These are phyloP conservation scores for Ceriagrion tenellum DNA, from an alignment of 2,888 invertebrate species.

Conservation along the genomic window DNA sequence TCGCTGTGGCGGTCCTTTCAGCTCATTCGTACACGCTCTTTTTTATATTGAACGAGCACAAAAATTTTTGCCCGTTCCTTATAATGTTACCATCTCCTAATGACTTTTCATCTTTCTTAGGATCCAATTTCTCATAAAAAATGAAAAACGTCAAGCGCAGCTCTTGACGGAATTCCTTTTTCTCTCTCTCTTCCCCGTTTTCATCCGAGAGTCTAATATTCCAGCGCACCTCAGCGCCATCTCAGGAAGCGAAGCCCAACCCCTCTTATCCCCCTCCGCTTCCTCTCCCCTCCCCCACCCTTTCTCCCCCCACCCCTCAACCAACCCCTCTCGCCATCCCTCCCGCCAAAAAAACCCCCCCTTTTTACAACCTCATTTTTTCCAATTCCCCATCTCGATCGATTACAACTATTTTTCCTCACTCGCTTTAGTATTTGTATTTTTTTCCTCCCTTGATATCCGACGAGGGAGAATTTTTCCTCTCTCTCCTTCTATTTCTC, in stretches of 20 bases:
- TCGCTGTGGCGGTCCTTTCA: background rate
- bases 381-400: conserved; percentile 16
- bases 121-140: conserved; percentile 39
- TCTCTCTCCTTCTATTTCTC: too few species aligned
- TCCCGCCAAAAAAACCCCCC: background rate
- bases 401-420: background rate
- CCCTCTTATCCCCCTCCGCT: too few species aligned
- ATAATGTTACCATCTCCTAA: conserved; percentile 31
- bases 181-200: background rate
- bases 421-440: too few species aligned
- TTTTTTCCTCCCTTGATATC: background rate
- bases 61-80: background rate
- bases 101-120: conserved; percentile 32
- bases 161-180: background rate
- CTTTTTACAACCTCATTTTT: background rate
- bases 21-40: background rate
- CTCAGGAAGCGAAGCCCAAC: background rate
- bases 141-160: conserved; percentile 26
- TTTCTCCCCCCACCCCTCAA: background rate
- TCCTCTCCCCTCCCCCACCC: background rate
- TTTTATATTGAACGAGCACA: background rate
- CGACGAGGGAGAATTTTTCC: background rate
- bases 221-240: background rate
- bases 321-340: background rate
- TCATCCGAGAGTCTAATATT: conserved; percentile 9